Percentiles rank a stretch among this genome's conserved stretches.
Evolutionary conservation across 2,113 vertebrate species (phyloP).

Genomic region (Plecotus auritus): DNA sequence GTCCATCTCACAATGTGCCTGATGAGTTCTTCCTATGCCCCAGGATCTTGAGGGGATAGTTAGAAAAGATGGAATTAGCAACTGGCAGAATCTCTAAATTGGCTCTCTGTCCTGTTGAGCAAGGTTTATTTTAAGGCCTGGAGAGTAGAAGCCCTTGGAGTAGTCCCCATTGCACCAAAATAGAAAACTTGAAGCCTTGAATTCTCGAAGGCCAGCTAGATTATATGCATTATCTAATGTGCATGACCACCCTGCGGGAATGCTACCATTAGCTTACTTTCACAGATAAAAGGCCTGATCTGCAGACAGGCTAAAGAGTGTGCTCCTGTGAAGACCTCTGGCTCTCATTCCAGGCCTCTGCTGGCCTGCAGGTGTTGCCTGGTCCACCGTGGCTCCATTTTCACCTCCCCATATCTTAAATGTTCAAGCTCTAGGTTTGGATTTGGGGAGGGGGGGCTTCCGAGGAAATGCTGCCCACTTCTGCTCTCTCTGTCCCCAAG

Average conservation of each 20-base stretch:
- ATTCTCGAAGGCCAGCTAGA: background rate
- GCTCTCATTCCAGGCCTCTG: background rate
- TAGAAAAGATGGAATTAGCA: background rate
- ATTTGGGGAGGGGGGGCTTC: background rate
- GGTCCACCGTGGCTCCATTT: background rate
- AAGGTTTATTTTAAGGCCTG: background rate
- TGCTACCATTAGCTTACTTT: background rate
- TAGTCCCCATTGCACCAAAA: background rate
- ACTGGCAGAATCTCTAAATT: background rate
- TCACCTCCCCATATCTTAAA: background rate
- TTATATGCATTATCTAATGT: background rate
- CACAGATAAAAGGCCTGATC: background rate
- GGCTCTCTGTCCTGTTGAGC: background rate
- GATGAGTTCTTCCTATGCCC: background rate
- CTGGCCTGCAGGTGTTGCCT: background rate
- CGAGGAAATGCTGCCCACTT: background rate
- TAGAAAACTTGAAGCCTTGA: background rate
- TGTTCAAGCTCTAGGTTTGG: background rate
- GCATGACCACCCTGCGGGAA: background rate
- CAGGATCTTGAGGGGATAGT: background rate
- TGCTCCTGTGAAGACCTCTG: background rate
- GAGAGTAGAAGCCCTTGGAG: background rate
- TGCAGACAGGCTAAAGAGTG: accelerated
- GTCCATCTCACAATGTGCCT: background rate
- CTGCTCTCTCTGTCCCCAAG: background rate